Percentiles rank a stretch among this genome's conserved stretches.
Conservation (phyloP, 2,888 invertebrate genomes). For the Lobophora halterata region DNA sequence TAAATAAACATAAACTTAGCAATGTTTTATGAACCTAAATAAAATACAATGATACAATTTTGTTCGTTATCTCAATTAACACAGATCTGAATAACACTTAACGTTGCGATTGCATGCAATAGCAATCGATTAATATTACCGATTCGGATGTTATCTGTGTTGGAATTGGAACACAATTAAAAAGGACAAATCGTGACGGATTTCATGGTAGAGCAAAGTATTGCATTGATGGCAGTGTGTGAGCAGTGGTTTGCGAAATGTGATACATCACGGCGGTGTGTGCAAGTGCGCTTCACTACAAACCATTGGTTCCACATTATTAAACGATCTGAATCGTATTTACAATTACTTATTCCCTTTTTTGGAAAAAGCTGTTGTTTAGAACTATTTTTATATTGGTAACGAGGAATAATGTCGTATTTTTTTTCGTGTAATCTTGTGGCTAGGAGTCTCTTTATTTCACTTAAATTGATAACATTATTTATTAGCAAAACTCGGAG, state of each 20-base stretch:
- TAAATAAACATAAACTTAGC: no score
- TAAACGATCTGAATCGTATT: no score
- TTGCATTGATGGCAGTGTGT: conserved; percentile 41
- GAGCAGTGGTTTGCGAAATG: conserved; percentile 45
- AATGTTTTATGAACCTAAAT: no score
- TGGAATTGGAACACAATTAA: conserved; percentile 52
- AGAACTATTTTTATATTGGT: no score
- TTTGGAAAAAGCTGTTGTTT: no score
- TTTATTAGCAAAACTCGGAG: no score
- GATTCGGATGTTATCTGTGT: conserved; percentile 34
- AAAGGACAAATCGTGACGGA: conserved; percentile 56
- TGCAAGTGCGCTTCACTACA: no score
- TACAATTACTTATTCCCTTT: conserved; percentile 6
- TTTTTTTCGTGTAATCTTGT: no score
- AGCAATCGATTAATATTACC: conserved; percentile 16
- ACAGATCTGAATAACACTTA: conserved; percentile 20
- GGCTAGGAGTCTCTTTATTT: no score
- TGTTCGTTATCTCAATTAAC: conserved; percentile 19
- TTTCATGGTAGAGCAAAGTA: conserved; percentile 38
- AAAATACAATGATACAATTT: conserved; percentile 18
- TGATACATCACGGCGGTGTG: conserved; percentile 39
- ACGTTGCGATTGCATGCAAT: conserved; percentile 19
- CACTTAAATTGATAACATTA: no score
- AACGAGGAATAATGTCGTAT: no score
- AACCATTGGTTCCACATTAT: no score